phyloP scores from a whole-genome alignment of 2,888 invertebrate species.

The Octonoba sinensis region DNA sequence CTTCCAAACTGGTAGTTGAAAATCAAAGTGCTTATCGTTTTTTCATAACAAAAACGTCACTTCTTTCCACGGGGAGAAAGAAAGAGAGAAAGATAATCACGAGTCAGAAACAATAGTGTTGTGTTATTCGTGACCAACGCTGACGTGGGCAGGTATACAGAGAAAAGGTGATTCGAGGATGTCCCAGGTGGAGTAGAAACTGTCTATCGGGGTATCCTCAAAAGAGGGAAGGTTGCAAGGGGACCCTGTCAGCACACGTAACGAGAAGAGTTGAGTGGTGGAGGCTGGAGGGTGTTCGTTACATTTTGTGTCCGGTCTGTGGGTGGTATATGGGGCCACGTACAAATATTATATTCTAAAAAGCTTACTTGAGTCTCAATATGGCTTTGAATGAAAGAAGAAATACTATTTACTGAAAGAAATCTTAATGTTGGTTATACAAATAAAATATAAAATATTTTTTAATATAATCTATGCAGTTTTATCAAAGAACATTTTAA shows the following conservation, averaged over 20 bases:
- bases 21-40: slow-evolving; percentile 7
- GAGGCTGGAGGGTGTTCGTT: slow-evolving; percentile 35
- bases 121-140: slow-evolving; percentile 33
- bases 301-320: slow-evolving; percentile 50
- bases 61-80: neutral
- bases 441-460: too few relatives aligned
- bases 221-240: slow-evolving; percentile 16
- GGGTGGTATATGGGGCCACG: slow-evolving; percentile 44
- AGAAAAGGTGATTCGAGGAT: slow-evolving; percentile 24
- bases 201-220: slow-evolving; percentile 41
- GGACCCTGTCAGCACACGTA: slow-evolving; percentile 49
- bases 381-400: too few relatives aligned
- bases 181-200: slow-evolving; percentile 36
- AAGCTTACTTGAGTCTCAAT: too few relatives aligned
- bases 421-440: too few relatives aligned
- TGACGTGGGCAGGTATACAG: slow-evolving; percentile 8
- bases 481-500: too few relatives aligned
- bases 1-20: slow-evolving; percentile 7
- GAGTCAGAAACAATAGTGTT: slow-evolving; percentile 36
- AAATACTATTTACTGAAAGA: too few relatives aligned
- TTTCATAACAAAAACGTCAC: slow-evolving; percentile 16
- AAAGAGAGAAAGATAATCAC: slow-evolving; percentile 8
- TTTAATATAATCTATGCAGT: too few relatives aligned
- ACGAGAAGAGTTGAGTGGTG: slow-evolving; percentile 61
- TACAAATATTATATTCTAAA: slow-evolving; percentile 15